phyloP scores from a whole-genome alignment of 2,113 vertebrate genomes.

The Leucopternis melanops region DNA sequence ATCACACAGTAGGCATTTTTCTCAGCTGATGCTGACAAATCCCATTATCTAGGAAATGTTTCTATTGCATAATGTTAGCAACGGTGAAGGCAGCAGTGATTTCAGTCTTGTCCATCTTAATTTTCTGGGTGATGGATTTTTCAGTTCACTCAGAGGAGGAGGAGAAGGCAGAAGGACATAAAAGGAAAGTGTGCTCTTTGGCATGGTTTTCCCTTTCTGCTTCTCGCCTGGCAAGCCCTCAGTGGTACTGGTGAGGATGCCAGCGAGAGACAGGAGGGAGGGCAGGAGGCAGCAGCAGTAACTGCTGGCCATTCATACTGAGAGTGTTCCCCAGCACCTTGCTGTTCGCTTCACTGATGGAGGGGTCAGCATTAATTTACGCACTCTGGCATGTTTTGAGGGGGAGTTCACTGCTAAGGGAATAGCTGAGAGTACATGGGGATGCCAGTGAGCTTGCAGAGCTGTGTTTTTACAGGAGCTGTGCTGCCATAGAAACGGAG shows the following conservation, averaged over 20 bases:
- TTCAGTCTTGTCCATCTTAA: background rate
- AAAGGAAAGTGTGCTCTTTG: background rate
- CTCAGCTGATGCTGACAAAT: slow-evolving; percentile 21
- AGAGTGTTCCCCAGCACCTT: fast-evolving
- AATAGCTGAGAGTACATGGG: background rate
- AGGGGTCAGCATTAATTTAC: background rate
- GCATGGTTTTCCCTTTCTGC: background rate
- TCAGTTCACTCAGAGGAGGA: background rate
- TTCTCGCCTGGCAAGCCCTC: background rate
- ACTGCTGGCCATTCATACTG: fast-evolving
- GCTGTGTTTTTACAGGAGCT: background rate
- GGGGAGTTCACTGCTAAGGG: background rate
- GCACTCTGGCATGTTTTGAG: background rate
- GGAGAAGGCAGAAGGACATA: background rate
- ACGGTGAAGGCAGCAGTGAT: background rate
- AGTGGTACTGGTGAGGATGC: background rate
- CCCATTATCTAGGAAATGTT: background rate
- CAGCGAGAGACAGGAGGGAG: background rate
- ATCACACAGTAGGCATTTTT: background rate
- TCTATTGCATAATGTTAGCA: background rate
- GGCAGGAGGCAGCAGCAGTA: background rate
- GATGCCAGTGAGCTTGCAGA: background rate
- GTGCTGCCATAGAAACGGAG: slow-evolving; percentile 30
- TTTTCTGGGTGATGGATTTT: background rate
- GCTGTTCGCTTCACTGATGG: fast-evolving